These are phyloP conservation scores for Pterois miles DNA, from an alignment of 2,797 vertebrate species.

Conservation along the genomic window DNA sequence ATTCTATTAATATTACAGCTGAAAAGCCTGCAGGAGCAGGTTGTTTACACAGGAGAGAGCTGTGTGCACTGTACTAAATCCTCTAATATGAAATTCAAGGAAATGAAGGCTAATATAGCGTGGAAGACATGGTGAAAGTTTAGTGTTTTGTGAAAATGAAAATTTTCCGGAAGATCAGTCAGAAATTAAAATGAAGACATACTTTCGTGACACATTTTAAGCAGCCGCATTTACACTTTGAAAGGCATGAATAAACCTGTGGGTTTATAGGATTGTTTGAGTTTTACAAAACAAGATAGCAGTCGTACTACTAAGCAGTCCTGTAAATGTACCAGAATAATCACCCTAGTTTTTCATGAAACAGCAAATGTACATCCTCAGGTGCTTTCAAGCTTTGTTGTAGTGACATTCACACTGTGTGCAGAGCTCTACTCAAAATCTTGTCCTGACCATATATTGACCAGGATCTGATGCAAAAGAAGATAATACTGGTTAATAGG, in stretches of 20 bases:
- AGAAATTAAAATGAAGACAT: neutral
- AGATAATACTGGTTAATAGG: neutral
- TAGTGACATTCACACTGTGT: neutral
- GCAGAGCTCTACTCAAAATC: neutral
- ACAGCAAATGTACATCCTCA: neutral
- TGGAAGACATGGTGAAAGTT: slow-evolving; percentile 9
- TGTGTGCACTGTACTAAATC: slow-evolving; percentile 40
- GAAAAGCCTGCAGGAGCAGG: slow-evolving; percentile 46
- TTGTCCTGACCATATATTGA: neutral
- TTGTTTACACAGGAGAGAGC: slow-evolving; percentile 55
- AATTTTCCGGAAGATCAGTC: slow-evolving; percentile 6
- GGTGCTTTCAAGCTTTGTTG: neutral
- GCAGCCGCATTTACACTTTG: neutral
- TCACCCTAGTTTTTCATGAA: no score
- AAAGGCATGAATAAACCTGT: neutral
- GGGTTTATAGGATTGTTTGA: neutral
- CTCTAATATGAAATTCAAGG: slow-evolving; percentile 12
- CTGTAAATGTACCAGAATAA: no score
- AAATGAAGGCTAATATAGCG: neutral
- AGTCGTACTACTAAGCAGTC: no score
- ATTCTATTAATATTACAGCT: slow-evolving; percentile 64
- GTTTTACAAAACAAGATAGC: neutral
- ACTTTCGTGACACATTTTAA: neutral
- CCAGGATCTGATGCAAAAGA: neutral
- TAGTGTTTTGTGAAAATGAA: neutral